A percentile compares a stretch with the other conserved stretches of the same genome.
Evolutionary conservation across 1,140 invertebrate species (phyloP).

Genomic region (Magallana angulata): DNA sequence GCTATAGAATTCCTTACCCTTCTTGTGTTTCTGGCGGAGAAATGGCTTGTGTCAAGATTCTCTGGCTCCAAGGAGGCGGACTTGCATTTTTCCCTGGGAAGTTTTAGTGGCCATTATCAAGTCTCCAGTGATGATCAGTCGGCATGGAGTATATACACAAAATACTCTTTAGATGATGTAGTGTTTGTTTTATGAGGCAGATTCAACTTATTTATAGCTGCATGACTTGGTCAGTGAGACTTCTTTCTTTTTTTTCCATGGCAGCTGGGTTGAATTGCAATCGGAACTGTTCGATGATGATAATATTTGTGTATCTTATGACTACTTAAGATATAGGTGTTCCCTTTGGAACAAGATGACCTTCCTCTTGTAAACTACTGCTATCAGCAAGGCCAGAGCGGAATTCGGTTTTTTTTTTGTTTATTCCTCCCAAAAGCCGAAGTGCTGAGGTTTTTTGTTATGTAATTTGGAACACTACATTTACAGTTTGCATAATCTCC

Average conservation of each 20-base stretch:
- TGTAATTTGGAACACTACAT: background rate
- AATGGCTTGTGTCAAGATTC: slow-evolving; percentile 24
- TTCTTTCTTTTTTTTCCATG: background rate
- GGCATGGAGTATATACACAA: slow-evolving; percentile 25
- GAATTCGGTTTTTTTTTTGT: background rate
- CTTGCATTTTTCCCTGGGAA: slow-evolving; percentile 17
- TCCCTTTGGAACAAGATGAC: background rate
- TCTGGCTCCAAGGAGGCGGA: background rate
- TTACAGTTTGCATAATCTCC: slow-evolving; percentile 3
- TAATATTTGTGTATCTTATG: slow-evolving; percentile 25
- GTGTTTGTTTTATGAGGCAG: slow-evolving; percentile 22
- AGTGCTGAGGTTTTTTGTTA: background rate
- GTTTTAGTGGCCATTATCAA: slow-evolving; percentile 25
- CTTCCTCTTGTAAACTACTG: background rate
- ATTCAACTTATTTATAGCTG: slow-evolving; percentile 28
- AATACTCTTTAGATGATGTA: slow-evolving; percentile 17
- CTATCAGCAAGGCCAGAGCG: slow-evolving; percentile 5
- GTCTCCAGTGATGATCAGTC: slow-evolving; percentile 18
- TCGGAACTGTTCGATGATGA: background rate
- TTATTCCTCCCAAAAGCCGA: background rate
- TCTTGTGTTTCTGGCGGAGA: background rate
- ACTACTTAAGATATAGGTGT: slow-evolving; percentile 8
- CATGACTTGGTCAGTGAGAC: slow-evolving; percentile 5
- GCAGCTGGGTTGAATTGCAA: background rate
- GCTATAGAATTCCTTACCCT: slow-evolving; percentile 19